Base-by-base conservation (phyloP, 92 coral and sea anemone species). In the Ricordea florida region DNA sequence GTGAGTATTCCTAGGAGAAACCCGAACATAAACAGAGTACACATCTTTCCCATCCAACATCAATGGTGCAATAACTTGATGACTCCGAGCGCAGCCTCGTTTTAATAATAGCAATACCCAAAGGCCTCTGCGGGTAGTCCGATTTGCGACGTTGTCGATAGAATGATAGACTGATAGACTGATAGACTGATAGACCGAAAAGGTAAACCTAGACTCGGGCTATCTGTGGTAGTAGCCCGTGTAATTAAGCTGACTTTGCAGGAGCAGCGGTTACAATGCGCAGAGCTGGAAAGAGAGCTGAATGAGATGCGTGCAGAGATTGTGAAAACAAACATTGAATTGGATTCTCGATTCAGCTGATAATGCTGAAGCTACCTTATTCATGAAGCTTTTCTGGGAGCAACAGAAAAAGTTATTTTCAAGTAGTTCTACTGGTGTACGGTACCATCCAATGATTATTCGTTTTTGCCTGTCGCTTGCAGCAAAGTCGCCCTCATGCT, bases 301-400 rank as follows among this genome's bases (percentile, higher is more conserved):
- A 62, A 62, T 62, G 51, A 62, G 49, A 62, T 62, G 69, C 69
- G 35, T 62, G 52, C 33, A 62, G 69, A 62, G 38, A 48, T 62
- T 10, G 49, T 1, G 69, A 38, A 62, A 62, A 37, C 52, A 2
- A 62, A 62, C 69, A 37, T 62, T 38, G 52, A 55, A 38, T 49
- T 62, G n/a, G 70, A 62, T 62, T 62, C 53, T 62, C 22, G 20
- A 62, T 37, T 62, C 69, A 36, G 69, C 52, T 62, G 53, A 40
- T 32, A 26, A 27, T 62, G 32, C 69, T 37, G 53, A 64, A 35
- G 21, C 37, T 22, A 64, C 83, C 10, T 66, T 66, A 0, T 65
- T 51, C 57, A 77, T 77, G 75, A 77, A 62, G 5, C 50, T 77
- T 14, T 77, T 77, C 75, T 77, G 83, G 83, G 37, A 76, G 36